Conservation (phyloP, 2,797 vertebrate species). For the Epinephelus awoara region DNA sequence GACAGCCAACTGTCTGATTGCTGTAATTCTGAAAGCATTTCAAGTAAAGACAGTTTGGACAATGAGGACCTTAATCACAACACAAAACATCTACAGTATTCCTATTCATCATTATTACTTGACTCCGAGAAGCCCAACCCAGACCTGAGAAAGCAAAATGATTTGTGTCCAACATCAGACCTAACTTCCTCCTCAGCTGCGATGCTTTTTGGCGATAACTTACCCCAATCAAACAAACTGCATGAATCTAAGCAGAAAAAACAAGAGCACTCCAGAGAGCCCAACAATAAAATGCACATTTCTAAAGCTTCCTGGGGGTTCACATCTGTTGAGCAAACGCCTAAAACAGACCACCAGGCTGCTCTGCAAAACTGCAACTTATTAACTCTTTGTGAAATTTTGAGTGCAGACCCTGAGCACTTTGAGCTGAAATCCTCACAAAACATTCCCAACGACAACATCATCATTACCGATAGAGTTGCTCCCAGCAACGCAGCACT, state of each 20-base stretch:
- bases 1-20: conserved; percentile 83
- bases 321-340: conserved; percentile 44
- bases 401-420: conserved; percentile 33
- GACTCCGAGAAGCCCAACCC: conserved; percentile 67
- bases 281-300: conserved; percentile 45
- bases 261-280: conserved; percentile 36
- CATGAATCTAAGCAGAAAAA: conserved; percentile 38
- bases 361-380: conserved; percentile 49
- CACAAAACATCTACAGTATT: conserved; percentile 58
- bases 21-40: conserved; percentile 88
- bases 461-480: conserved; percentile 62
- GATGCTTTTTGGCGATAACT: conserved; percentile 65
- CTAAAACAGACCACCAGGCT: conserved; percentile 29
- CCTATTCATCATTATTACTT: conserved; percentile 65
- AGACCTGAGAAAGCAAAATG: conserved; percentile 60
- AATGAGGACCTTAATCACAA: conserved; percentile 80
- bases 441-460: conserved; percentile 54
- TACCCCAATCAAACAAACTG: conserved; percentile 40
- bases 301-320: conserved; percentile 61
- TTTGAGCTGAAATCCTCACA: conserved; percentile 36
- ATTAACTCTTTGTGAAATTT: conserved; percentile 52
- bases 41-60: conserved; percentile 94
- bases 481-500: conserved; percentile 59
- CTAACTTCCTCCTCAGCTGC: conserved; percentile 68
- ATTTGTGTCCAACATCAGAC: conserved; percentile 59